Conservation (phyloP, 2,113 vertebrate species). For the Mesitornis unicolor region DNA sequence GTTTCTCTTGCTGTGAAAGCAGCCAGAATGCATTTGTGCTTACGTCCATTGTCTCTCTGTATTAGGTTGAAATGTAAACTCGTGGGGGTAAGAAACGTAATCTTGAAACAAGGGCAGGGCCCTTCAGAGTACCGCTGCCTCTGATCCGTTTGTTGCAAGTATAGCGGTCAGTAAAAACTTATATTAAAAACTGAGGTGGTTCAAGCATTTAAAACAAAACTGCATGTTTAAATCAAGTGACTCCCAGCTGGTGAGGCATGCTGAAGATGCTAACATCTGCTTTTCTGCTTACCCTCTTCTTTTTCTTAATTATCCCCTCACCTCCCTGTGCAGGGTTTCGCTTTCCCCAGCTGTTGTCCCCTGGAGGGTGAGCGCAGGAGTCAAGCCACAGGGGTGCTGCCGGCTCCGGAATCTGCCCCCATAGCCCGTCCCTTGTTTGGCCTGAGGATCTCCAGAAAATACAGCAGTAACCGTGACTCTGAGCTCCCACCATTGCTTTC, state of each 20-base stretch:
- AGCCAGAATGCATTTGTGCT: conserved; percentile 8
- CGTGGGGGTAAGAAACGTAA: background rate
- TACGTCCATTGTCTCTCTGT: background rate
- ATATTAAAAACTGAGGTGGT: accelerated
- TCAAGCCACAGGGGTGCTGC: background rate
- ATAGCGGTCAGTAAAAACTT: background rate
- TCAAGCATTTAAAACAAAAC: background rate
- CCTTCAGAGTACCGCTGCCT: accelerated
- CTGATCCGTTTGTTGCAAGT: background rate
- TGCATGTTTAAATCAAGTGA: background rate
- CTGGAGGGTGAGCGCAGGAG: background rate
- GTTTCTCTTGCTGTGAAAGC: background rate
- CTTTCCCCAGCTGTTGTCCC: background rate
- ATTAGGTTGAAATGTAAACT: conserved; percentile 3
- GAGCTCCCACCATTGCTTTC: accelerated
- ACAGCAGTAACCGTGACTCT: background rate
- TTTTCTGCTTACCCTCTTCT: background rate
- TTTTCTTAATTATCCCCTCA: background rate
- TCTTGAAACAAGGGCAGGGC: background rate
- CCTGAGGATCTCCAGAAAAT: background rate
- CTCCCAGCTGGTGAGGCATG: background rate
- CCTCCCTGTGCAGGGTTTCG: background rate
- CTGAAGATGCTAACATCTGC: background rate
- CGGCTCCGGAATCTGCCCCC: background rate
- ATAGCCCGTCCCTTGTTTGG: background rate